Percentiles rank a stretch among this genome's conserved stretches.
Evolutionary conservation across 2,113 vertebrate species (phyloP).

Genomic region (Zosterops hypoxanthus): DNA sequence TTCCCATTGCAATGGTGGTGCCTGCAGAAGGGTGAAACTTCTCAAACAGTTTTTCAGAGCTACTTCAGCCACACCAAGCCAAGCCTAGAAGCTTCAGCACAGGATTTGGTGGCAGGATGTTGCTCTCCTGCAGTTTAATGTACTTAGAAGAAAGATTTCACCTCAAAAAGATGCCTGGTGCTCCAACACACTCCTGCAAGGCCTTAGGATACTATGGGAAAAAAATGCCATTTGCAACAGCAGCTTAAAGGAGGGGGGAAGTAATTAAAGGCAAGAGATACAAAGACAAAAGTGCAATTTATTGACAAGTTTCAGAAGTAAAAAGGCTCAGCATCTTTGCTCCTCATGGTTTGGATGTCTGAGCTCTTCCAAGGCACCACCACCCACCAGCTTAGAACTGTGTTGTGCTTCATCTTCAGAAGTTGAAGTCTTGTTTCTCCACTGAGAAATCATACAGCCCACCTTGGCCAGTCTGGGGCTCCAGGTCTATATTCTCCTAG

Average conservation of each 20-base stretch:
- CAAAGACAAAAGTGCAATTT: constrained; percentile 51
- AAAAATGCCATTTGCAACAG: neutral
- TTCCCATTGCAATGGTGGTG: rapidly evolving
- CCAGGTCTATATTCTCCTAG: neutral
- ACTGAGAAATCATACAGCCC: neutral
- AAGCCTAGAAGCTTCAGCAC: neutral
- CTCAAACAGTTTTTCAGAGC: neutral
- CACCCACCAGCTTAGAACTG: neutral
- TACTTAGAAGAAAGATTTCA: neutral
- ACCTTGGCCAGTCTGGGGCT: neutral
- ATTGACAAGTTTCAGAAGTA: neutral
- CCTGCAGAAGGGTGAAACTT: neutral
- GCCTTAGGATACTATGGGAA: neutral
- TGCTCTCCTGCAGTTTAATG: neutral
- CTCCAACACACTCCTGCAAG: neutral
- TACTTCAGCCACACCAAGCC: neutral
- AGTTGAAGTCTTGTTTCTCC: constrained; percentile 18
- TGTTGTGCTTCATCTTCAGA: neutral
- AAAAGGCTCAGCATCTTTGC: neutral
- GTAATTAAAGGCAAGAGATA: neutral
- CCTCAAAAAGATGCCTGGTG: neutral
- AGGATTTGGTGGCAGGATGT: neutral
- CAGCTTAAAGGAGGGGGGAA: neutral
- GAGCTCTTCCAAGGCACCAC: neutral
- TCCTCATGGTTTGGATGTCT: neutral